A percentile compares a stretch with the other conserved stretches of the same genome.
These are phyloP conservation scores for Coregonus suidteri DNA, from an alignment of 2,797 vertebrate genomes.

Conservation along the genomic window DNA sequence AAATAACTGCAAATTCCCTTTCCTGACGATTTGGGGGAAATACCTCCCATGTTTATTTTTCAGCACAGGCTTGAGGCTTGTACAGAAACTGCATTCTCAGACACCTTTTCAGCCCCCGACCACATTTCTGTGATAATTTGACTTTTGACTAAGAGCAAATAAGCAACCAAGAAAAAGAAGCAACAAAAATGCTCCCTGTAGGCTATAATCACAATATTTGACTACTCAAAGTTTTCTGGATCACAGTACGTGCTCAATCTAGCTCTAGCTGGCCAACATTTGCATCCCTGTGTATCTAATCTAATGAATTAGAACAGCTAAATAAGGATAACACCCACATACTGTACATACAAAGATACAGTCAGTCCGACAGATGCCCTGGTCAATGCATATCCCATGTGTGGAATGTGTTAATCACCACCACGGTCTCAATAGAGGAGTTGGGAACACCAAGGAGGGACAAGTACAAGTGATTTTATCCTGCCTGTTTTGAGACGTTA, in stretches of 20 bases:
- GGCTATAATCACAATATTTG: background rate
- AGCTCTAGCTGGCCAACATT: background rate
- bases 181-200: background rate
- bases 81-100: background rate
- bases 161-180: background rate
- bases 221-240: background rate
- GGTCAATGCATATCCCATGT: background rate
- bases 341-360: background rate
- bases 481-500: background rate
- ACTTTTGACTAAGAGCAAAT: background rate
- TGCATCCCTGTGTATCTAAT: background rate
- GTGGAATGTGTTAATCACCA: slow-evolving; percentile 3
- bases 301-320: background rate
- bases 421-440: background rate
- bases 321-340: background rate
- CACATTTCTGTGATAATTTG: background rate
- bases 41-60: slow-evolving; percentile 8
- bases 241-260: background rate
- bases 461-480: background rate
- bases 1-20: slow-evolving; percentile 8
- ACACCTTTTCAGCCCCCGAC: background rate
- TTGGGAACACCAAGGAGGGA: background rate
- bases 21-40: slow-evolving; percentile 5
- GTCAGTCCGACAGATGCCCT: background rate
- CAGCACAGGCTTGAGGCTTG: background rate